phyloP scores from a whole-genome alignment of 2,113 vertebrate species.

The Cryptomyrus ogoouensis region DNA sequence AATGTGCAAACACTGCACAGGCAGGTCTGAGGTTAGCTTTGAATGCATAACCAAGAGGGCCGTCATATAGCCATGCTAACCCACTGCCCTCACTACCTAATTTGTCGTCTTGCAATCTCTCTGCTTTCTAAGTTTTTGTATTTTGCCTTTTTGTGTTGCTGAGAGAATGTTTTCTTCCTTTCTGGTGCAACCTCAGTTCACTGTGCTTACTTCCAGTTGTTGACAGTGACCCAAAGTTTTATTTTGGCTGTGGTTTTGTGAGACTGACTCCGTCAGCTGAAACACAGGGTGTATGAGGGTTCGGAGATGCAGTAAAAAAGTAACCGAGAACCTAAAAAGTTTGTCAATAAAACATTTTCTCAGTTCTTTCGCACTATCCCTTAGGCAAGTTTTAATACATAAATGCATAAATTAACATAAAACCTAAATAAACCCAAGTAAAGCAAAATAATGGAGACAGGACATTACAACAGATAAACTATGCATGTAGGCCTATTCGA shows the following conservation, averaged over 20 bases:
- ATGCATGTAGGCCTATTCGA: too few species aligned
- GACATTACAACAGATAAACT: not conserved
- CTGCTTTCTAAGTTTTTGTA: not conserved
- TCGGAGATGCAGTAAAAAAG: not conserved
- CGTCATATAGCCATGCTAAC: not conserved
- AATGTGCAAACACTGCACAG: not conserved
- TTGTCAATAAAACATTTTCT: not conserved
- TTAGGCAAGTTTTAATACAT: not conserved
- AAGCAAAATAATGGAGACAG: not conserved
- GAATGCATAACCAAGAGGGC: not conserved
- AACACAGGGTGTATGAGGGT: not conserved
- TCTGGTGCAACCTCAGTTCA: not conserved
- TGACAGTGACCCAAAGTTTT: conserved; percentile 9
- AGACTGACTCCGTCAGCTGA: not conserved
- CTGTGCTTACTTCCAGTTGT: not conserved
- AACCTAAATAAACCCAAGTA: not conserved
- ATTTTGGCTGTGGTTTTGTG: conserved; percentile 2
- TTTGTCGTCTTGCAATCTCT: not conserved
- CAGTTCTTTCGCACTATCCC: not conserved
- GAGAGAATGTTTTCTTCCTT: not conserved
- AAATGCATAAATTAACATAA: not conserved
- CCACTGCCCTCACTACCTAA: not conserved
- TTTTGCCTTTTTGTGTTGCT: not conserved
- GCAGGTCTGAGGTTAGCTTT: not conserved
- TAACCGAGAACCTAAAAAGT: not conserved